phyloP scores from a whole-genome alignment of 2,888 invertebrate genomes.

The Pasiphila rectangulata region DNA sequence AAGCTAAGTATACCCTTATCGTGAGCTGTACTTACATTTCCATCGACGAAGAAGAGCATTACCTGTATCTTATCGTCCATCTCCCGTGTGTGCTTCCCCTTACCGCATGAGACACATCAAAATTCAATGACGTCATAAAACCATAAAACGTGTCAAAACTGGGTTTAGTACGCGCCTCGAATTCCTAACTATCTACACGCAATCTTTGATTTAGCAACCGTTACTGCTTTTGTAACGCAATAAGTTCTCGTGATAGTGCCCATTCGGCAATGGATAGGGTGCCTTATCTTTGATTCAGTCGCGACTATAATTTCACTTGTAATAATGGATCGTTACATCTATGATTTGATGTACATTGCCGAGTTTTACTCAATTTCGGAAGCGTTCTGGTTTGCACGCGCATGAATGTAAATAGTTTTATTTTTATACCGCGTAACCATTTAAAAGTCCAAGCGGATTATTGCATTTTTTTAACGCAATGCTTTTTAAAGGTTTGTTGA shows the following conservation, averaged over 20 bases:
- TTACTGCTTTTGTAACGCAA: conserved; percentile 24
- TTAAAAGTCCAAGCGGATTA: no score
- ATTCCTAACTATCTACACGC: conserved; percentile 39
- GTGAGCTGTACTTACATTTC: no score
- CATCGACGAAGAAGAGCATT: no score
- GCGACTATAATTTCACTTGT: conserved; percentile 1
- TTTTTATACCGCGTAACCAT: no score
- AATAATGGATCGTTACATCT: conserved; percentile 14
- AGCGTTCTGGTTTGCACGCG: conserved; percentile 9
- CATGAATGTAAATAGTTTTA: no score
- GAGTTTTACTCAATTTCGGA: no score
- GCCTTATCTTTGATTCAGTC: conserved; percentile 4
- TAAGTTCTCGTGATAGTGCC: conserved; percentile 17
- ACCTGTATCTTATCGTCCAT: no score
- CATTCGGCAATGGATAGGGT: conserved; percentile 6
- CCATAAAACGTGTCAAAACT: conserved; percentile 50
- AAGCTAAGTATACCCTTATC: no score
- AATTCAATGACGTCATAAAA: conserved; percentile 49
- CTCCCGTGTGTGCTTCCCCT: neutral
- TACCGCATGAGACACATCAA: conserved; percentile 38
- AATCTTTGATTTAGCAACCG: conserved; percentile 34
- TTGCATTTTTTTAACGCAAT: no score
- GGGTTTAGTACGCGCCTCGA: conserved; percentile 40
- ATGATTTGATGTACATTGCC: conserved; percentile 5
- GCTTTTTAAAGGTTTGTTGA: no score